phyloP scores from a whole-genome alignment of 37 sponge, comb jelly and placozoan species.

The Aplysina aerophoba region DNA sequence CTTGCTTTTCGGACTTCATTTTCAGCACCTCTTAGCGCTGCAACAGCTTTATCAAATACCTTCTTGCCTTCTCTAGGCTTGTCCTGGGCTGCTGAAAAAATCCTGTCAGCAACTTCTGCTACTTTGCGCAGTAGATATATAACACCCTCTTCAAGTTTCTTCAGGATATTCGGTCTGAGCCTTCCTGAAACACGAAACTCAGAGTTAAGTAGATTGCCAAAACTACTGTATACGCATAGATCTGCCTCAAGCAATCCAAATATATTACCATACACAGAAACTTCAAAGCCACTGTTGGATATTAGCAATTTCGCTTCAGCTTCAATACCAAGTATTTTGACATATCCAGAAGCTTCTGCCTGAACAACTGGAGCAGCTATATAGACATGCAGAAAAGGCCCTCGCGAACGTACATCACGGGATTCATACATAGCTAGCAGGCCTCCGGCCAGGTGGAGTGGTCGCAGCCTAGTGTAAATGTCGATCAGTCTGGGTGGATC shows the following conservation, averaged over 20 bases:
- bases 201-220: background rate
- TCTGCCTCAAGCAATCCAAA: background rate
- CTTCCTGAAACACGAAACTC: slow-evolving; percentile 3
- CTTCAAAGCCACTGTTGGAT: background rate
- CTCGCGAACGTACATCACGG: background rate
- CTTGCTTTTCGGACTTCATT: background rate
- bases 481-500: slow-evolving; percentile 22
- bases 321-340: background rate
- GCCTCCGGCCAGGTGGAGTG: slow-evolving; percentile 11
- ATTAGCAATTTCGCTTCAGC: background rate
- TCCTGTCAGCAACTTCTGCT: background rate
- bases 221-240: background rate
- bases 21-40: background rate
- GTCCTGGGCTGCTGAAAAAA: background rate
- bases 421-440: slow-evolving; percentile 21
- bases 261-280: background rate
- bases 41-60: background rate
- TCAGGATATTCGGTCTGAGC: background rate
- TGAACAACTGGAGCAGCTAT: background rate
- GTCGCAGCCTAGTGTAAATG: slow-evolving; percentile 6
- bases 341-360: too few relatives aligned
- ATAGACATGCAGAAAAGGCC: slow-evolving; percentile 2
- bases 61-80: background rate
- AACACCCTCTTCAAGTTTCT: background rate
- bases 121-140: background rate